Evolutionary conservation across 2,113 vertebrate genomes (phyloP), one percentile per base, ranked within the genome.

Genomic region (Dendrocopos noguchii): DNA sequence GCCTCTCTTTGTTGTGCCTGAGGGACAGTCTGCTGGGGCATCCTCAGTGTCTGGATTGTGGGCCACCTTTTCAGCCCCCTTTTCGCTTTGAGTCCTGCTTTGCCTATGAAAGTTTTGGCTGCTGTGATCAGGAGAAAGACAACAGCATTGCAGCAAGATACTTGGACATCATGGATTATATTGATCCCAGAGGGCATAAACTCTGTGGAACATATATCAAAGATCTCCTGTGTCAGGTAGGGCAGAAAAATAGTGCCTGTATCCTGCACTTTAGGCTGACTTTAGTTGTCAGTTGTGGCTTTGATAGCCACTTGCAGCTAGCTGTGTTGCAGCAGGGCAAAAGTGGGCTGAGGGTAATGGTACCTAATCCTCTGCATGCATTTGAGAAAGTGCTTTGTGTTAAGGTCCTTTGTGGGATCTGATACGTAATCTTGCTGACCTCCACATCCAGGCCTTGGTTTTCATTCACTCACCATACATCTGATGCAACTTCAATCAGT

Each of bases 171-270:
- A 97, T 98, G 94, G 97, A 97, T 53, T 87, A 96, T 31, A 27
- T 98, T 25, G 98, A 98, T 57, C 88, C 84, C 15, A 73, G 27
- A 50, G 97, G 68, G 9, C 80, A 94, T 7, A 92, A 98, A 4
- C 93, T 96, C n/a, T 98, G 98, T 46, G 96, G 97, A 29, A 95
- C 90, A 3, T 96, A 97, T 68, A 91, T 99, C 89, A 99, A 98
- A n/a, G n/a, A n/a, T 80, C 97, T 98, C 72, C 96, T 99, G 50
- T 99, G 98, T 87, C 98, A 99, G 98, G 99, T 99, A 95, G 64
- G 95, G 27, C 59, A n/a, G 36, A 56, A 85, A 34, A 90, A 15
- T 12, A 19, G 3, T 42, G 8, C 6, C 36, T 85, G 15, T 53
- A 8, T 70, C 18, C 61, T 80, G 2, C 0, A 3, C 9, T 77